phyloP scores from a whole-genome alignment of 2,888 invertebrate genomes.

The Malthinus flaveolus region DNA sequence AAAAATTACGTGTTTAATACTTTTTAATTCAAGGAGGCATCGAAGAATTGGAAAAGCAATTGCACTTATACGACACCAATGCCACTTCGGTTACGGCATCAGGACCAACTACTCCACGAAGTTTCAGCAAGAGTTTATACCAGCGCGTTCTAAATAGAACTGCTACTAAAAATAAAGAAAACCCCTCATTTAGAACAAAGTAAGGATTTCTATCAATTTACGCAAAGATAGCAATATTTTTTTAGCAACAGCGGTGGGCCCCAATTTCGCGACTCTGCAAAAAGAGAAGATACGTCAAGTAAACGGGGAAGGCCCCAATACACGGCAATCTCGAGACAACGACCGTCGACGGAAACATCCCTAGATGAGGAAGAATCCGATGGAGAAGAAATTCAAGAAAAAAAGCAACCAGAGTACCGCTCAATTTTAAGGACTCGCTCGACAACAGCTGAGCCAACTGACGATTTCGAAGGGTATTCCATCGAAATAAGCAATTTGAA shows the following conservation, averaged over 20 bases:
- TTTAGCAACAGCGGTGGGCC: constrained; percentile 63
- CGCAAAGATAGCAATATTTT: constrained; percentile 54
- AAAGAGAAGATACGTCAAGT: constrained; percentile 45
- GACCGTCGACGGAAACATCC: constrained; percentile 40
- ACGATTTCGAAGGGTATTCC: constrained; percentile 7
- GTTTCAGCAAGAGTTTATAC: constrained; percentile 75
- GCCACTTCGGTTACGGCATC: constrained; percentile 55
- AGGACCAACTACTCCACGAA: constrained; percentile 62
- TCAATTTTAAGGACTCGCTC: constrained; percentile 68
- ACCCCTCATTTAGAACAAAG: background rate
- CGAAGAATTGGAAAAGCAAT: constrained; percentile 81
- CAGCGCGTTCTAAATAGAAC: constrained; percentile 68
- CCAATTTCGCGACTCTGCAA: constrained; percentile 58
- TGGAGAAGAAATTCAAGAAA: constrained; percentile 38
- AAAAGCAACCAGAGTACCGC: constrained; percentile 62
- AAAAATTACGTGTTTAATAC: background rate
- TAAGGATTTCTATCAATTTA: background rate
- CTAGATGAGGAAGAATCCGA: constrained; percentile 38
- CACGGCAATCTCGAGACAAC: constrained; percentile 48
- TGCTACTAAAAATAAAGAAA: constrained; percentile 34
- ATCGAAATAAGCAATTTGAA: constrained; percentile 5
- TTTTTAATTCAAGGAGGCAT: constrained; percentile 66
- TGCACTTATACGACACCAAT: constrained; percentile 61
- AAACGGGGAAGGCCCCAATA: constrained; percentile 55
- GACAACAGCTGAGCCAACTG: constrained; percentile 47